Conservation (phyloP, 2,797 vertebrate genomes). For the Bovichtus diacanthus region DNA sequence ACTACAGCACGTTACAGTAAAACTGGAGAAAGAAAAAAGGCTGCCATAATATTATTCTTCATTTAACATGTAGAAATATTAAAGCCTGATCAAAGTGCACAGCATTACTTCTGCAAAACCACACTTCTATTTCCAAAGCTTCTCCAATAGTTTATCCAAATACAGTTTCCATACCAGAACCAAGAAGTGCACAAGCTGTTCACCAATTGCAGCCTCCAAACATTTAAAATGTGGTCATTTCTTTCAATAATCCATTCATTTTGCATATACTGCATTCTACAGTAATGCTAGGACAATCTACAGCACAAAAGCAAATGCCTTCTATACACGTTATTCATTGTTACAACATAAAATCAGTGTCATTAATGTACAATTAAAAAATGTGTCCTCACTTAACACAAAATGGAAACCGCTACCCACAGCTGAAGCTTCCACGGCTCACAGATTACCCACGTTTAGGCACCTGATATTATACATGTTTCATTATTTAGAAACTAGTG, state of each 20-base stretch:
- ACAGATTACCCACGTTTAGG: background rate
- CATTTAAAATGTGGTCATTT: background rate
- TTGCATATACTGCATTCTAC: background rate
- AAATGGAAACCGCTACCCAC: background rate
- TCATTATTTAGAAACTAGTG: conserved; percentile 1
- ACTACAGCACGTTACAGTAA: conserved; percentile 2
- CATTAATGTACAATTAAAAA: background rate
- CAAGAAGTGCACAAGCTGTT: background rate
- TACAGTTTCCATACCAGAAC: background rate
- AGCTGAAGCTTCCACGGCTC: background rate
- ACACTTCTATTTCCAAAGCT: background rate
- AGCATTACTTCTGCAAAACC: background rate
- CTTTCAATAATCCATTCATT: conserved; percentile 18
- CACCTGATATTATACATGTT: background rate
- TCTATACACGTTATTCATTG: conserved; percentile 16
- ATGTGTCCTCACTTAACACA: background rate
- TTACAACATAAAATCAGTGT: background rate
- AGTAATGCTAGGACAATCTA: background rate
- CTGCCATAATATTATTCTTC: background rate
- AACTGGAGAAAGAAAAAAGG: background rate
- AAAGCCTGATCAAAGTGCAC: conserved; percentile 20
- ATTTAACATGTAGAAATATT: conserved; percentile 30
- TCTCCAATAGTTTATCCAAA: conserved; percentile 6
- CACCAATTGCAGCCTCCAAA: background rate
- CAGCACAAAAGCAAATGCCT: background rate